phyloP scores from a whole-genome alignment of 2,113 vertebrate genomes.

The Sylvia atricapilla region DNA sequence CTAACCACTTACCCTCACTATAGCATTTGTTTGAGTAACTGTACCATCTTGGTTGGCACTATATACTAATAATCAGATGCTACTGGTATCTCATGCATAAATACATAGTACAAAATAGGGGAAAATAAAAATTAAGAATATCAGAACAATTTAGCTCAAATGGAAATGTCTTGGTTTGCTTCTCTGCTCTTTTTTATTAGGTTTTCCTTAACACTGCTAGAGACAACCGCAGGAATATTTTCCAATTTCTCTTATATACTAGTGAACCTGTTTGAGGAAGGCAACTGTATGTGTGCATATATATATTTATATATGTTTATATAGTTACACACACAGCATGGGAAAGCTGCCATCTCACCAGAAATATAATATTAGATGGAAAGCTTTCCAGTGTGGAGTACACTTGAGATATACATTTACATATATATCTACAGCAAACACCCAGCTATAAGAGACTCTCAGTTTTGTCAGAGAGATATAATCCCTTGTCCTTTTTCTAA shows the following conservation, averaged over 20 bases:
- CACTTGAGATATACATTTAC: neutral
- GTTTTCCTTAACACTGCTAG: neutral
- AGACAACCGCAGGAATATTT: neutral
- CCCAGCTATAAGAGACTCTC: neutral
- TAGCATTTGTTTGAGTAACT: neutral
- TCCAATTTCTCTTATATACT: neutral
- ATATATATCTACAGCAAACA: neutral
- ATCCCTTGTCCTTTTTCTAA: neutral
- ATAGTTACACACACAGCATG: neutral
- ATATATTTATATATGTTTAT: neutral
- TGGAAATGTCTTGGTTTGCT: neutral
- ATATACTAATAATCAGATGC: neutral
- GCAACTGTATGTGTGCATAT: too few relatives aligned
- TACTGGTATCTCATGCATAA: neutral
- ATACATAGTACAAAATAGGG: neutral
- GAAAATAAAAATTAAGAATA: neutral
- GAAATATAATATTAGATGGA: neutral
- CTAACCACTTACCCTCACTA: neutral
- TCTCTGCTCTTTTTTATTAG: neutral
- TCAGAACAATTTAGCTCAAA: neutral
- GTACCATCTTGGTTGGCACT: neutral
- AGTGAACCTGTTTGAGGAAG: neutral
- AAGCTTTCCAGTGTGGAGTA: neutral
- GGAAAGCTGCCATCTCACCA: neutral
- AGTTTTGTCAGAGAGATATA: neutral